Evolutionary conservation across 1,140 invertebrate species (phyloP).

Genomic region (Drosophila grimshawi): DNA sequence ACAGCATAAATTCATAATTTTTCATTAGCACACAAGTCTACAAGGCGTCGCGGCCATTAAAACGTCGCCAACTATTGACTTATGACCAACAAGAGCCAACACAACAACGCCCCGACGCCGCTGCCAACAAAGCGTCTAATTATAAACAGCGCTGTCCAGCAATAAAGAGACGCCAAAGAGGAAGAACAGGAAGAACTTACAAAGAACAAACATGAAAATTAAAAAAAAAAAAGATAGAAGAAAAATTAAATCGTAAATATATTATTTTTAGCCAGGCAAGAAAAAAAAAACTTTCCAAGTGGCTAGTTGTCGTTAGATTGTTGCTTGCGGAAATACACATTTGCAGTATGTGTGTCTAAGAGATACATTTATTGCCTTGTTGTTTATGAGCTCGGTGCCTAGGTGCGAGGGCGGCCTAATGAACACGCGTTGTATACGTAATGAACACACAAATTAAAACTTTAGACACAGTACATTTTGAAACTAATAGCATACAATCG

Average conservation of each 20-base stretch:
- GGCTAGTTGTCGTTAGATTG: background rate
- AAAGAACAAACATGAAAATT: conserved; percentile 52
- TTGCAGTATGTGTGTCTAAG: background rate
- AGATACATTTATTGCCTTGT: conserved; percentile 37
- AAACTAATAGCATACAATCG: conserved; percentile 68
- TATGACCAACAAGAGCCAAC: conserved; percentile 58
- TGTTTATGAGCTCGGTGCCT: conserved; percentile 28
- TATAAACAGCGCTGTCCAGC: conserved; percentile 50
- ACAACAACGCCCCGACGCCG: conserved; percentile 2
- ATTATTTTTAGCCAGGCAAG: conserved; percentile 64
- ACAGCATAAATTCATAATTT: conserved; percentile 69
- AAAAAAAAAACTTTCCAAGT: conserved; percentile 15
- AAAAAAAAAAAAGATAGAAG: no score
- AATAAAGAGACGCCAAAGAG: conserved; percentile 21
- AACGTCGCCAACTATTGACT: conserved; percentile 80
- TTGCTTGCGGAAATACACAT: conserved; percentile 3
- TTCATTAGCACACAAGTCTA: conserved; percentile 66
- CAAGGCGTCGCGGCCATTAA: conserved; percentile 55
- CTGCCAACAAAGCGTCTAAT: conserved; percentile 53
- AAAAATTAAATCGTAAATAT: conserved; percentile 69
- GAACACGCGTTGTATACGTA: conserved; percentile 49
- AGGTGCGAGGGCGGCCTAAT: conserved; percentile 28
- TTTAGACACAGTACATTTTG: conserved; percentile 57
- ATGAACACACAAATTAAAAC: conserved; percentile 66
- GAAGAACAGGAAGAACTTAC: conserved; percentile 39